These are phyloP conservation scores for Chondrilla cf. caribensis DNA, from an alignment of 37 sponge, comb jelly and placozoan species.

Conservation along the genomic window DNA sequence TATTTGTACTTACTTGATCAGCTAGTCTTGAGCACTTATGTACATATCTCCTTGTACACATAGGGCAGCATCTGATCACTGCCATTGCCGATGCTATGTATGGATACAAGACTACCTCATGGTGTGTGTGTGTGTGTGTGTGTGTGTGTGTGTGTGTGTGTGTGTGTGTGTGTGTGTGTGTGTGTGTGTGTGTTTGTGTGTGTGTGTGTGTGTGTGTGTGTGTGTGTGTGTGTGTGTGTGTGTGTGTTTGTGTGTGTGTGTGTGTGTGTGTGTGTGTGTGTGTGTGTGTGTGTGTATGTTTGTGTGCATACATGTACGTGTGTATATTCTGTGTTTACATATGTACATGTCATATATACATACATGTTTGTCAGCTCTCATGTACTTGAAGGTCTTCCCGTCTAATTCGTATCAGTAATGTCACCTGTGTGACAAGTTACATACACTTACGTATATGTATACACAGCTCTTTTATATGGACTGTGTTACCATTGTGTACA, in stretches of 20 bases:
- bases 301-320: background rate
- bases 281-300: slow-evolving; percentile 12
- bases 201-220: slow-evolving; percentile 24
- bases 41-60: too few species aligned
- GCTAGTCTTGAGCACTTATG: too few species aligned
- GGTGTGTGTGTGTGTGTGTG: slow-evolving; percentile 12
- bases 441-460: too few species aligned
- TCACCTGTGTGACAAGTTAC: too few species aligned
- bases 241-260: slow-evolving; percentile 18
- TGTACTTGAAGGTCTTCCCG: too few species aligned
- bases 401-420: too few species aligned
- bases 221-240: slow-evolving; percentile 21
- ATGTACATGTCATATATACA: too few species aligned
- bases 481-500: too few species aligned
- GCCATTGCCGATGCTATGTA: slow-evolving; percentile 80
- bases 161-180: slow-evolving; percentile 20
- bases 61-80: slow-evolving; percentile 95
- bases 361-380: too few species aligned
- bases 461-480: too few species aligned
- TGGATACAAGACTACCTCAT: slow-evolving; percentile 79
- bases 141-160: slow-evolving; percentile 14
- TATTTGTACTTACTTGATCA: too few species aligned
- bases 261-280: slow-evolving; percentile 12
- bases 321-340: background rate
- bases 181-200: slow-evolving; percentile 22